Conservation (phyloP, 2,888 invertebrate genomes). For the Synanthedon myopaeformis region DNA sequence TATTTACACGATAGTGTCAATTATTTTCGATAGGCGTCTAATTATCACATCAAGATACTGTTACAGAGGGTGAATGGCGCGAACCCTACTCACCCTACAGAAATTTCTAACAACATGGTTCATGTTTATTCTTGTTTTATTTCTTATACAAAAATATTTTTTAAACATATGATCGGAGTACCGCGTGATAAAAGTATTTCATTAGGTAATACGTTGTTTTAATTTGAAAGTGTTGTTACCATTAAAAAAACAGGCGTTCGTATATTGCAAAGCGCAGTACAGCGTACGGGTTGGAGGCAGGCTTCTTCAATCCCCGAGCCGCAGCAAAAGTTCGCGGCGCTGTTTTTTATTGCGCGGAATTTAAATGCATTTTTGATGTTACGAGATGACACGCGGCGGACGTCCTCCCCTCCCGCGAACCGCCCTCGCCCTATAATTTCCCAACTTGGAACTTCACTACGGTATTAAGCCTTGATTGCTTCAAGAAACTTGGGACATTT, state of each 20-base stretch:
- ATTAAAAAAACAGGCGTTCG: conserved; percentile 11
- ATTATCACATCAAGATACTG: conserved; percentile 33
- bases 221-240: neutral
- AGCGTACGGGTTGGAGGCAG: conserved; percentile 26
- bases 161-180: too few species aligned
- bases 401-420: conserved; percentile 44
- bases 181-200: too few species aligned
- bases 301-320: conserved; percentile 56
- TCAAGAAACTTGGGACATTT: conserved; percentile 70
- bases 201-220: neutral
- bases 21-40: conserved; percentile 30
- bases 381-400: conserved; percentile 70
- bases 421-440: conserved; percentile 64
- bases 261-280: conserved; percentile 41
- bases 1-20: conserved; percentile 13
- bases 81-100: too few species aligned
- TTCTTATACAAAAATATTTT: too few species aligned
- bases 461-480: conserved; percentile 71
- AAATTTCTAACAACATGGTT: too few species aligned
- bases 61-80: conserved; percentile 6
- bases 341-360: conserved; percentile 70
- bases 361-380: conserved; percentile 73
- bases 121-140: too few species aligned
- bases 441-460: conserved; percentile 70
- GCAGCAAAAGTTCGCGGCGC: conserved; percentile 62